A percentile compares a stretch with the other conserved stretches of the same genome.
These are phyloP conservation scores for Scyliorhinus canicula DNA, from an alignment of 2,797 vertebrate genomes.

Conservation along the genomic window DNA sequence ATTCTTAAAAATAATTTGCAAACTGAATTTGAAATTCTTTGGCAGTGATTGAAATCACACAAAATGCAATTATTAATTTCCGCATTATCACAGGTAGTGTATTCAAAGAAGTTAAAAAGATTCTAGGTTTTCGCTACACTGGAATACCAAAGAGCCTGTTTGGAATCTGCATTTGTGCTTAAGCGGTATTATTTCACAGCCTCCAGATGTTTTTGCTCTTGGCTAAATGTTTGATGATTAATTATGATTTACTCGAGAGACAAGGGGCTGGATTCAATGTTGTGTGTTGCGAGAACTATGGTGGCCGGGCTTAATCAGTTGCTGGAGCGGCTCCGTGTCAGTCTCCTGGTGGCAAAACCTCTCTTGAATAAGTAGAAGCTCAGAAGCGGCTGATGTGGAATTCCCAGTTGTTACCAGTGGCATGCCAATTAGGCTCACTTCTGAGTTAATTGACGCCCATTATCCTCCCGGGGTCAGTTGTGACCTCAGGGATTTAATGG, in stretches of 20 bases:
- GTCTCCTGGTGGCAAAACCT: neutral
- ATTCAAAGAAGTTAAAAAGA: neutral
- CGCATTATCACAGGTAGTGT: neutral
- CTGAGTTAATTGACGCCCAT: neutral
- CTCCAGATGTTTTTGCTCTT: neutral
- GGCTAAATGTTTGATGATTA: neutral
- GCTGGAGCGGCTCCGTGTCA: neutral
- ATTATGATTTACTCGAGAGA: neutral
- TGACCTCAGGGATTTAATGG: neutral
- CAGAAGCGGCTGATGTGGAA: neutral
- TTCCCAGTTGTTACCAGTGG: no score
- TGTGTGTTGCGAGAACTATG: no score
- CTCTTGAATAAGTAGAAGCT: neutral
- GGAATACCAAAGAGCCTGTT: neutral
- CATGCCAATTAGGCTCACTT: neutral
- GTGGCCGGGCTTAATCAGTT: neutral
- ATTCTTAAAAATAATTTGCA: neutral
- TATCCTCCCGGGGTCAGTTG: neutral
- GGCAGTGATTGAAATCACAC: constrained; percentile 25
- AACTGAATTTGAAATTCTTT: constrained; percentile 14
- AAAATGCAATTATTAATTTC: neutral
- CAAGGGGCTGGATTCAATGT: neutral
- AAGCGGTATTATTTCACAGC: neutral
- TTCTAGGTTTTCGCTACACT: neutral
- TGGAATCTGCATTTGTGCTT: neutral